Percentiles rank a stretch among this genome's conserved stretches.
These are phyloP conservation scores for Pyrochroa serraticornis DNA, from an alignment of 2,888 invertebrate species.

Conservation along the genomic window DNA sequence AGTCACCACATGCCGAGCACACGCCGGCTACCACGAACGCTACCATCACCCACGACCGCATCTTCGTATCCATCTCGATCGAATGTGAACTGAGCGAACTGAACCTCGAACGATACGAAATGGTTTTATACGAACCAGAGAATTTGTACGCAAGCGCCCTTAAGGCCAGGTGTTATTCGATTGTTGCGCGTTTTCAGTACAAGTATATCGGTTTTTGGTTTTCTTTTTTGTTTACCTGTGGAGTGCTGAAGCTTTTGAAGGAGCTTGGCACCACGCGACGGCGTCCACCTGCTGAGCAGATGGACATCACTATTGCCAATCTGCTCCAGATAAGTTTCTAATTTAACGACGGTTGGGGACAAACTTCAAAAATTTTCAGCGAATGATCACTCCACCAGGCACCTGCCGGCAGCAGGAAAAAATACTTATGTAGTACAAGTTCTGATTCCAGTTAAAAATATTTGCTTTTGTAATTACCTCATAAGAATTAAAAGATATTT, in stretches of 20 bases:
- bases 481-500: too few species aligned
- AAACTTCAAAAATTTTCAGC: too few species aligned
- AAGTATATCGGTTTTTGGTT: slow-evolving; percentile 15
- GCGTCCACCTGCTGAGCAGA: slow-evolving; percentile 26
- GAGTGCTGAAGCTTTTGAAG: slow-evolving; percentile 14
- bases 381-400: too few species aligned
- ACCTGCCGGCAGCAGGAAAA: too few species aligned
- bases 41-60: slow-evolving; percentile 21
- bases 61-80: slow-evolving; percentile 9
- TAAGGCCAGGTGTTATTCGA: slow-evolving; percentile 31
- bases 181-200: slow-evolving; percentile 27
- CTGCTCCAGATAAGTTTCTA: too few species aligned
- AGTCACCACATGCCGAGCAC: slow-evolving; percentile 26
- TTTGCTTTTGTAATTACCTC: too few species aligned
- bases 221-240: slow-evolving; percentile 22
- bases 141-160: slow-evolving; percentile 30
- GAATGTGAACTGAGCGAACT: slow-evolving; percentile 24
- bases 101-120: slow-evolving; percentile 28
- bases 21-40: slow-evolving; percentile 11
- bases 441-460: too few species aligned
- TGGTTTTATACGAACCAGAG: slow-evolving; percentile 32
- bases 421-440: too few species aligned
- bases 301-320: slow-evolving; percentile 1
- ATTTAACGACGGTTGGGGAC: too few species aligned
- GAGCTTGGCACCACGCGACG: slow-evolving; percentile 15